phyloP scores from a whole-genome alignment of 2,797 vertebrate genomes.

The Dryobates pubescens region DNA sequence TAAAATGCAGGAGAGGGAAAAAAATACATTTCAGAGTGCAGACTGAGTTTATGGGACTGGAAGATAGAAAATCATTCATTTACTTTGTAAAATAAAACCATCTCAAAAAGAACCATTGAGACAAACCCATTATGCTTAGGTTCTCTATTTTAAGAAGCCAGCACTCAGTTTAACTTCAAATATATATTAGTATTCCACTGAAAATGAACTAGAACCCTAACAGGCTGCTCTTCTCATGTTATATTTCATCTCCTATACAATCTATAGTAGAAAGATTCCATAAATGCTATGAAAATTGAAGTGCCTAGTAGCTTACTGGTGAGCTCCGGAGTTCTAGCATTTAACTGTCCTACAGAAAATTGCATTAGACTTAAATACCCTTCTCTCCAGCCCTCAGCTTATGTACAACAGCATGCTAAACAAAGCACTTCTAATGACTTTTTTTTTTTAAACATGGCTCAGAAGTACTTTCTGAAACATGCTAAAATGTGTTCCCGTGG shows the following conservation, averaged over 20 bases:
- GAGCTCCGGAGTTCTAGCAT: neutral
- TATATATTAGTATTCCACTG: neutral
- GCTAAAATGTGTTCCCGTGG: neutral
- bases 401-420: accelerated
- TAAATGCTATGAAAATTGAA: neutral
- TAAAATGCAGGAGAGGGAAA: constrained; percentile 7
- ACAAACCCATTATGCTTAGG: neutral
- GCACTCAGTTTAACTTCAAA: neutral
- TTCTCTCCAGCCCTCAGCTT: neutral
- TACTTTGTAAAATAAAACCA: neutral
- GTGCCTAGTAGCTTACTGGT: neutral
- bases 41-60: neutral
- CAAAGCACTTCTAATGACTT: neutral
- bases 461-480: neutral
- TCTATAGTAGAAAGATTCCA: neutral
- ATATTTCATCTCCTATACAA: neutral
- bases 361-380: neutral
- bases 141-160: neutral
- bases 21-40: neutral
- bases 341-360: neutral
- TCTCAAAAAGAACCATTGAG: neutral
- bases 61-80: neutral
- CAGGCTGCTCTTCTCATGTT: neutral
- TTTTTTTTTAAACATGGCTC: neutral
- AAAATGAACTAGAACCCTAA: neutral